phyloP scores from a whole-genome alignment of 2,113 vertebrate genomes.

The Onychorhynchus coronatus region DNA sequence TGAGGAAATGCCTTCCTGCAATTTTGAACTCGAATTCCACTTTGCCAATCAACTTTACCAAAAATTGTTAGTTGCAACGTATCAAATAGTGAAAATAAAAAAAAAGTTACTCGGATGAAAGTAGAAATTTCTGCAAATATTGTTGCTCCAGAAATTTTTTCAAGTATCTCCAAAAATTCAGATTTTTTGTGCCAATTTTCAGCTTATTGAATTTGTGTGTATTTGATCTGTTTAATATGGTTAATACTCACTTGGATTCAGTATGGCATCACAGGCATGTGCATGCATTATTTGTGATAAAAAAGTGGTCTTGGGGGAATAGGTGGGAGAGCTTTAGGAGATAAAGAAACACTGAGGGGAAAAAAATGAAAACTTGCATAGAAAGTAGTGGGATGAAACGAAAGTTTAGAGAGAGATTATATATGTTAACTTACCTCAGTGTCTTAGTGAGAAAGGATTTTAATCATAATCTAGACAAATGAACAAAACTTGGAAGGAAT shows the following conservation, averaged over 20 bases:
- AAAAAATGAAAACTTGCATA: not conserved
- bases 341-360: not conserved
- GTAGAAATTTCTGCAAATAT: not conserved
- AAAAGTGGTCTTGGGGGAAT: not conserved
- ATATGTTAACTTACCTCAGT: not conserved
- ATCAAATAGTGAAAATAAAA: not conserved
- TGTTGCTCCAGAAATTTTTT: not conserved
- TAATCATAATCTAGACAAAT: not conserved
- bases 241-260: not conserved
- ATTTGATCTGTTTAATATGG: not conserved
- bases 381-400: not conserved
- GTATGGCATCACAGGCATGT: not conserved
- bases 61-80: not conserved
- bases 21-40: not conserved
- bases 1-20: not conserved
- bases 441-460: not conserved
- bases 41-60: not conserved
- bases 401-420: not conserved
- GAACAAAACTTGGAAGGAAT: not conserved
- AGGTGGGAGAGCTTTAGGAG: not conserved
- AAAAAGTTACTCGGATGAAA: not conserved
- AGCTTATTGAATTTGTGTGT: not conserved
- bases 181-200: not conserved
- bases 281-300: not conserved
- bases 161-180: not conserved